Base-by-base conservation (phyloP, 1,140 invertebrate genomes). In the Anastatus disparis region DNA sequence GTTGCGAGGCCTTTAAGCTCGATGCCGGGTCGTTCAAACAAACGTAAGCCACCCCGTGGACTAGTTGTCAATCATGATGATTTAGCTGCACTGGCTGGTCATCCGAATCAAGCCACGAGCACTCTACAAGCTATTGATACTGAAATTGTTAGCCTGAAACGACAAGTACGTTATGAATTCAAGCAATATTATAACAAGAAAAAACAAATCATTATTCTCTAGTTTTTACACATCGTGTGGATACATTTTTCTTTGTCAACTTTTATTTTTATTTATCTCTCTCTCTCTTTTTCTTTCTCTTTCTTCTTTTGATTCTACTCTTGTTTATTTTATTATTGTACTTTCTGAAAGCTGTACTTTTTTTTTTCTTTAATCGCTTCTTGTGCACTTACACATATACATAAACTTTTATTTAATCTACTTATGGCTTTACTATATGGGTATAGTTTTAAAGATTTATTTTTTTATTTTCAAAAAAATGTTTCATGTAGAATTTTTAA, bases 11-110 rank as follows among this genome's bases (percentile, higher is more conserved):
- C 84, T 29, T 79, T 86, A 77, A 86, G 83, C 77, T 86, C 87
- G 71, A 89, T 91, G 84, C 88, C 90, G 78, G 90, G 91, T 83
- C 90, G 93, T 80, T 80, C 84, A 53, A 92, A 95, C 88, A 96
- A 96, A 86, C 90, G 95, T 79, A 95, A 95, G 81, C 94, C 97
- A 72, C 97, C 97, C 31, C 91, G 94, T 73, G 97, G 97, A 84
- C 97, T 99, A 93, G 95, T 96, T 87, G 93, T 99, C 82, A 97
- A 97, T 89, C 94, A 97, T 84, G 96, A 98, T 84, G 97, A 98
- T 89, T 89, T 98, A 77, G 91, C 94, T 66, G 91, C 93, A 53
- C 91, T 98, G 87, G 96, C 95, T 38, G 88, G 87, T 70, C 87
- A 88, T 72, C 85, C 88, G 74, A 90, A 89, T 79, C 92, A 93